These are phyloP conservation scores for Hirtodrosophila duncani DNA, from an alignment of 2,888 invertebrate species.

Conservation along the genomic window DNA sequence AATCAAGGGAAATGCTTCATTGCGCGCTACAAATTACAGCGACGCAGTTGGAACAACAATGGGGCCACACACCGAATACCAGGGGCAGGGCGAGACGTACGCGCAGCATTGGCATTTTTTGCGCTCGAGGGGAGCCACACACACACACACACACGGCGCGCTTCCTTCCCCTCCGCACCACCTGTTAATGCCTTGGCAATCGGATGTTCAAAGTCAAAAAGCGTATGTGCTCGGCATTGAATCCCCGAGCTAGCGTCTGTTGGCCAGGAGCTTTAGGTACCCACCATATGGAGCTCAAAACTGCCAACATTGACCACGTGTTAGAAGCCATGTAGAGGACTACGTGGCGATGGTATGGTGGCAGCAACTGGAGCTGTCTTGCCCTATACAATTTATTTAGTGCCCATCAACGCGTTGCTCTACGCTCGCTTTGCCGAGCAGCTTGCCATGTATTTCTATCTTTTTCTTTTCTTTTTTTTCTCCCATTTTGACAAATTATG, in stretches of 20 bases:
- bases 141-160: conserved; percentile 17
- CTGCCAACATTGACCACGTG: too few relatives aligned
- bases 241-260: too few relatives aligned
- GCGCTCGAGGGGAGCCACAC: conserved; percentile 62
- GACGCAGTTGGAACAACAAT: conserved; percentile 72
- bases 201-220: conserved; percentile 72
- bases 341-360: neutral
- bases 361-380: conserved; percentile 10
- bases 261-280: conserved; percentile 14
- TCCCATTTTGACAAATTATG: conserved; percentile 63
- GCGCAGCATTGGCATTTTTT: conserved; percentile 65
- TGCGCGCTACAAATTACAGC: conserved; percentile 73
- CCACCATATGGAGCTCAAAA: conserved; percentile 25
- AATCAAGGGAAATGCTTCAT: conserved; percentile 75
- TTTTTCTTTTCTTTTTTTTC: conserved; percentile 3
- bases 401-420: conserved; percentile 55
- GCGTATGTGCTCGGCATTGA: conserved; percentile 67
- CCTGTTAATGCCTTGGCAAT: conserved; percentile 60
- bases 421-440: conserved; percentile 14
- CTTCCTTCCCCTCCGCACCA: conserved; percentile 1
- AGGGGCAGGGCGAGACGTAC: too few relatives aligned
- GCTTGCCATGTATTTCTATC: conserved; percentile 4
- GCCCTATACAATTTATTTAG: conserved; percentile 61
- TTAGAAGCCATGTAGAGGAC: neutral
- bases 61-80: conserved; percentile 14